These are phyloP conservation scores for Echinometra lucunter DNA, from an alignment of 53 echinoderm and acorn worm species.

Conservation along the genomic window DNA sequence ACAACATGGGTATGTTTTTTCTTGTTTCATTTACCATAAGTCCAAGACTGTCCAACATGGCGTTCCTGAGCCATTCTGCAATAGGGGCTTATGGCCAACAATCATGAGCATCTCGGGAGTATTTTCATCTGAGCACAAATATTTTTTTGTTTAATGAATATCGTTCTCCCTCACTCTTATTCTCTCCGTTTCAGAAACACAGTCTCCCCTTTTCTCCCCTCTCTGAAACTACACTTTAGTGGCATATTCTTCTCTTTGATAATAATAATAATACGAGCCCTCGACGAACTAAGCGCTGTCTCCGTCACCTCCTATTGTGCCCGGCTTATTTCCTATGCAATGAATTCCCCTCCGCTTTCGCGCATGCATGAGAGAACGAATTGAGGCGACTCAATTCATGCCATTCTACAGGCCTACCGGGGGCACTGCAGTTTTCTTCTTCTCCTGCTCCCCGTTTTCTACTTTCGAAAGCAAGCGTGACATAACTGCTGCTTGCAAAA, in stretches of 20 bases:
- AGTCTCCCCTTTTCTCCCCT: background rate
- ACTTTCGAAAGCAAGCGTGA: conserved; percentile 66
- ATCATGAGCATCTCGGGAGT: background rate
- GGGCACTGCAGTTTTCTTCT: conserved; percentile 38
- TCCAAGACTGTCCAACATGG: too few relatives aligned
- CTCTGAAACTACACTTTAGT: conserved; percentile 31
- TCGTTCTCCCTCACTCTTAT: background rate
- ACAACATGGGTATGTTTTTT: too few relatives aligned
- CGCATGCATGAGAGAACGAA: conserved; percentile 65
- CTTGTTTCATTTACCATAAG: too few relatives aligned
- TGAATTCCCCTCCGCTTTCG: conserved; percentile 59
- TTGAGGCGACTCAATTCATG: conserved; percentile 67
- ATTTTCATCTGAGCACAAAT: background rate
- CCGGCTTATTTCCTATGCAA: conserved; percentile 68
- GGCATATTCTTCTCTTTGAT: conserved; percentile 34
- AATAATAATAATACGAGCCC: conserved; percentile 28
- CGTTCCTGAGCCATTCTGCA: background rate
- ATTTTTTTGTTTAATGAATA: background rate
- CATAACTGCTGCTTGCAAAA: conserved; percentile 63
- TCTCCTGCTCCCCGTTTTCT: conserved; percentile 30
- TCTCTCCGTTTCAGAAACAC: background rate
- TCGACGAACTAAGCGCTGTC: conserved; percentile 21
- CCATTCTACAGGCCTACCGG: conserved; percentile 57
- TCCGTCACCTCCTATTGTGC: conserved; percentile 49
- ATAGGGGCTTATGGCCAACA: background rate